Percentiles rank a stretch among this genome's conserved stretches.
Evolutionary conservation across 2,797 vertebrate genomes (phyloP).

Genomic region (Holocentrus rufus): DNA sequence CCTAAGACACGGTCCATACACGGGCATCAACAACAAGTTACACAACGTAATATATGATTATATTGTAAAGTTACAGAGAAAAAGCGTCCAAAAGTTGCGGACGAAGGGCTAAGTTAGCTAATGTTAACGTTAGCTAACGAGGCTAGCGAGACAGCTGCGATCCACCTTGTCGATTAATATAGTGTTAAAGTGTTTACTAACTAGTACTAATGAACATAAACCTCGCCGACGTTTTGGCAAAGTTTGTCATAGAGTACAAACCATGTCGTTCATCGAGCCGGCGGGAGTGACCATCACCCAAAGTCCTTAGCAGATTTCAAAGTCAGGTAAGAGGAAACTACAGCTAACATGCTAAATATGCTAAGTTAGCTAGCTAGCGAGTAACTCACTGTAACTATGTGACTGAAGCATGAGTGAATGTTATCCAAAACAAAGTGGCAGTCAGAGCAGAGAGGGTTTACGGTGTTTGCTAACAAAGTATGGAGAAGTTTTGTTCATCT

Average conservation of each 20-base stretch:
- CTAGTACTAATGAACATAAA: too few species aligned
- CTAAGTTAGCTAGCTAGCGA: constrained; percentile 13
- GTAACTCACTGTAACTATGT: too few species aligned
- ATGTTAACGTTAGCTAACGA: neutral
- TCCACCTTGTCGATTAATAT: neutral
- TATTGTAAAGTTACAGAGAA: neutral
- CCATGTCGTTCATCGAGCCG: constrained; percentile 34
- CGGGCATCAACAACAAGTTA: too few species aligned
- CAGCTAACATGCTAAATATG: constrained; percentile 16
- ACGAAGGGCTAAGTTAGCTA: neutral
- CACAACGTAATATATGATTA: too few species aligned
- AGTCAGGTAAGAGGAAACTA: constrained; percentile 55
- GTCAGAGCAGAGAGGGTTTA: too few species aligned
- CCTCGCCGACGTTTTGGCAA: neutral
- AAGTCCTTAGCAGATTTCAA: constrained; percentile 15
- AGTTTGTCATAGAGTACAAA: neutral
- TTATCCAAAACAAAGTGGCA: neutral
- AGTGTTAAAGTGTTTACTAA: neutral
- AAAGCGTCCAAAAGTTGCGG: neutral
- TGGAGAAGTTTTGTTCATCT: too few species aligned
- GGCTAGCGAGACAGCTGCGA: neutral
- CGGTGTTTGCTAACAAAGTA: too few species aligned
- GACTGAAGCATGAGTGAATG: neutral
- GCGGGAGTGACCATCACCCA: neutral
- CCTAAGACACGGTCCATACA: too few species aligned